Base-by-base conservation (phyloP, 2,888 invertebrate genomes). In the Podabrus alpinus region DNA sequence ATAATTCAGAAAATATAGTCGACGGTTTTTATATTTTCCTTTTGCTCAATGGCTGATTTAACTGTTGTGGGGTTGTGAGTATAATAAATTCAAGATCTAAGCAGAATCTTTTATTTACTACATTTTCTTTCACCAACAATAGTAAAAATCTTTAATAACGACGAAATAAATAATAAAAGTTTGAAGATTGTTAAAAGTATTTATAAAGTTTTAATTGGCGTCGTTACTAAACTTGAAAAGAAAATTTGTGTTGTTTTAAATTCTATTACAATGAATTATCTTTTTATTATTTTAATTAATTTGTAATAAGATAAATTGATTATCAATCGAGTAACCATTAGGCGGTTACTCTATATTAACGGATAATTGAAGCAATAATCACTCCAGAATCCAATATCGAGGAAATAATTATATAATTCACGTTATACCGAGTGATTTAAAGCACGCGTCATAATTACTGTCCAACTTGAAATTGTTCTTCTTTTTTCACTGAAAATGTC, bases 1-100 rank as follows among this genome's bases (percentile, higher is more conserved):
- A 59, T 71, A 71, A 71, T 71, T 19, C 66, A 60, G 59, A 17
- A 71, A 71, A 60, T 71, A 60, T 71, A 59, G 67, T 71, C 66
- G 59, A 19, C 64, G 66, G 59, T 66, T 64, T 64, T 64, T 64
- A 64, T 64, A 64, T 64, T 64, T 64, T 64, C 21, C 62, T 21
- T 64, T 64, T 64, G 17, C 62, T 64, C 62, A 64, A 64, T 64
- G 62, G 62, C 21, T 64, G 62, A 64, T 64, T 64, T 64, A 64
- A 64, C 62, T 64, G 62, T 64, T 64, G 62, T 21, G 62, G 21
- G 62, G 19, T 64, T 64, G 62, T 64, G 21, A 64, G 62, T 21
- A 16, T 64, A 64, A 64, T 64, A 64, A 64, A 64, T 64, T 64
- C 62, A 64, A 64, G 21, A 64, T 64, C 17, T 19, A 64, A 64